Conservation (phyloP, 2,113 vertebrate genomes). For the Sapayoa aenigma region DNA sequence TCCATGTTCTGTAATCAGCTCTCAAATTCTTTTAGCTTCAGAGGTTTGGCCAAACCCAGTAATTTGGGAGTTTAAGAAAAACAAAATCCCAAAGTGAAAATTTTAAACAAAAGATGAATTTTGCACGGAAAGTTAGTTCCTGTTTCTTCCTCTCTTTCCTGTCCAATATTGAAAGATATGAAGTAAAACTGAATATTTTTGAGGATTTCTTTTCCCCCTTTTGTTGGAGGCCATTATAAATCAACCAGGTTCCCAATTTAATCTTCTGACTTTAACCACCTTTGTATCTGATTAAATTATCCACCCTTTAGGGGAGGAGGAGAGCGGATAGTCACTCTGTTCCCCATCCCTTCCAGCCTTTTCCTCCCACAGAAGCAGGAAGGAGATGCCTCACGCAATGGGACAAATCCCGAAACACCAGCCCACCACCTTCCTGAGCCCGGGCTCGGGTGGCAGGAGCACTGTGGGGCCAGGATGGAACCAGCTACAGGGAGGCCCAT, state of each 20-base stretch:
- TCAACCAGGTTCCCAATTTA: not conserved
- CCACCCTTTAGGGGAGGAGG: not conserved
- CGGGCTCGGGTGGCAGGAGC: not conserved
- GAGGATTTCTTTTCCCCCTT: not conserved
- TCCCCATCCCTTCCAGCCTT: not conserved
- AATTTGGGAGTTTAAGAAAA: not conserved
- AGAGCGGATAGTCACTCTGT: not conserved
- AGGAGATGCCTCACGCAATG: not conserved
- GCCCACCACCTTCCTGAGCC: accelerated
- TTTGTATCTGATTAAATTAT: not conserved
- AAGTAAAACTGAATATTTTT: not conserved
- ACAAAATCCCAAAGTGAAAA: not conserved
- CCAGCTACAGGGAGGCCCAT: not conserved
- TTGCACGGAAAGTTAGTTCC: not conserved
- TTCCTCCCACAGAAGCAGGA: not conserved
- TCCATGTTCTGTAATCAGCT: not conserved
- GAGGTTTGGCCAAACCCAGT: not conserved
- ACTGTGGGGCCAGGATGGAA: accelerated
- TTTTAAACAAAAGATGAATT: not conserved
- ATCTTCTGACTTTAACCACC: not conserved
- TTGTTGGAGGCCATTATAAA: not conserved
- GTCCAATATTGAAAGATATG: not conserved
- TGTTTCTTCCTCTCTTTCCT: not conserved
- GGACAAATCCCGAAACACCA: accelerated
- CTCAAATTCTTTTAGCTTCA: not conserved